Conservation (phyloP, 2,888 invertebrate species). For the Synanthedon vespiformis region DNA sequence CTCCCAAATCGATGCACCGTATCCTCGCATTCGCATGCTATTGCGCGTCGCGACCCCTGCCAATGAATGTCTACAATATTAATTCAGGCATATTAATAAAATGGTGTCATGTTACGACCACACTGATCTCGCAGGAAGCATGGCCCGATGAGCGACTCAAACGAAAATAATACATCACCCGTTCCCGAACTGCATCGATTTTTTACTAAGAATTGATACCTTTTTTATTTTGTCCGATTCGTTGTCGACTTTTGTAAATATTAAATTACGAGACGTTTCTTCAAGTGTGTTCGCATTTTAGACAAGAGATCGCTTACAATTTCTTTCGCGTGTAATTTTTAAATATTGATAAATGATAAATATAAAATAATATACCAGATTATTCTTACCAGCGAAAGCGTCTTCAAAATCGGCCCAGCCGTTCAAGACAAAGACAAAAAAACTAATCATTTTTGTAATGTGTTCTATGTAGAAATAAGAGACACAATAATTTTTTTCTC, state of each 20-base stretch:
- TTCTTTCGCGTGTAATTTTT: too few species aligned
- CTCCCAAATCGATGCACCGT: constrained; percentile 36
- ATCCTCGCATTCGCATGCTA: constrained; percentile 67
- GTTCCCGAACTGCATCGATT: constrained; percentile 38
- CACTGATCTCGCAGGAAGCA: constrained; percentile 67
- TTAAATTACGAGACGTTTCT: constrained; percentile 13
- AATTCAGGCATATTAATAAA: constrained; percentile 65
- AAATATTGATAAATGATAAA: too few species aligned
- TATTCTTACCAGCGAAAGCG: too few species aligned
- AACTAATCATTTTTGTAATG: too few species aligned
- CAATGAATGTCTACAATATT: constrained; percentile 60
- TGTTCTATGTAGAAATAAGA: too few species aligned
- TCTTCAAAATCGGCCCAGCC: too few species aligned
- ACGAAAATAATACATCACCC: constrained; percentile 54
- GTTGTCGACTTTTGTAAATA: constrained; percentile 6
- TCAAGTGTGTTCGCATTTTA: constrained; percentile 27
- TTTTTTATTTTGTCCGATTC: constrained; percentile 28
- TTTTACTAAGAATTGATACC: constrained; percentile 39
- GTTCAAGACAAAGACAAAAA: too few species aligned
- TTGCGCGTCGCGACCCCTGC: constrained; percentile 34
- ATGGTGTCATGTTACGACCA: constrained; percentile 65
- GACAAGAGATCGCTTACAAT: too few species aligned
- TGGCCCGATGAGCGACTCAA: constrained; percentile 53
- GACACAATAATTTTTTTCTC: too few species aligned
- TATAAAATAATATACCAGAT: too few species aligned